A percentile compares a stretch with the other conserved stretches of the same genome.
Conservation (phyloP, 2,888 invertebrate genomes). For the Epistrophella euchroma region DNA sequence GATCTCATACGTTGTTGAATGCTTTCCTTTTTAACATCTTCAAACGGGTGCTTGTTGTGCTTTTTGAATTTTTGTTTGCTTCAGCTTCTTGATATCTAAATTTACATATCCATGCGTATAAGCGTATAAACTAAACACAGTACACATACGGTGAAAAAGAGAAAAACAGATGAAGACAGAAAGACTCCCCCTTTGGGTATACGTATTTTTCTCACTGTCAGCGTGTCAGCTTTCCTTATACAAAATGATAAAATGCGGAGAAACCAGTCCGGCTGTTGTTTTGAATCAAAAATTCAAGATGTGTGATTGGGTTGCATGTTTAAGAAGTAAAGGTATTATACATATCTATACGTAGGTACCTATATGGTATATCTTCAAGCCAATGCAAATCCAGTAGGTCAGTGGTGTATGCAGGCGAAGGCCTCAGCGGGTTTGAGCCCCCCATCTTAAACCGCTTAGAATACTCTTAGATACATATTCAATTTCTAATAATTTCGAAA, state of each 20-base stretch:
- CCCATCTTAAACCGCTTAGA: too few species aligned
- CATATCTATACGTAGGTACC: too few species aligned
- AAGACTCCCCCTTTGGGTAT: constrained; percentile 70
- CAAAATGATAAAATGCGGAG: constrained; percentile 41
- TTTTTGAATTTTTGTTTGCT: constrained; percentile 20
- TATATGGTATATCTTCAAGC: not conserved
- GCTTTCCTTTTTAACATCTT: constrained; percentile 54
- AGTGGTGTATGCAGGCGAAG: too few species aligned
- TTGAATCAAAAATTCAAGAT: constrained; percentile 61
- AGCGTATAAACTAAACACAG: constrained; percentile 17
- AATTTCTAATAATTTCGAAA: too few species aligned
- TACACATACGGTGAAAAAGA: constrained; percentile 39
- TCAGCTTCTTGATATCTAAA: constrained; percentile 69
- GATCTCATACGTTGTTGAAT: constrained; percentile 51
- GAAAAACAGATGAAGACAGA: constrained; percentile 57
- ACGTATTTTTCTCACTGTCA: constrained; percentile 71
- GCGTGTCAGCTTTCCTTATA: constrained; percentile 64
- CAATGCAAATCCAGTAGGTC: not conserved
- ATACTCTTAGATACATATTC: too few species aligned
- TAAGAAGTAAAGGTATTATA: constrained; percentile 10
- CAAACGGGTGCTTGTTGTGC: constrained; percentile 34
- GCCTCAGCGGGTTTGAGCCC: too few species aligned
- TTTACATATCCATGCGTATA: constrained; percentile 70
- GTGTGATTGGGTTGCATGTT: constrained; percentile 70
- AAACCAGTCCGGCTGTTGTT: constrained; percentile 55